Percentiles rank a stretch among this genome's conserved stretches.
phyloP scores from a whole-genome alignment of 2,797 vertebrate species.

The Cercopithecus diana region DNA sequence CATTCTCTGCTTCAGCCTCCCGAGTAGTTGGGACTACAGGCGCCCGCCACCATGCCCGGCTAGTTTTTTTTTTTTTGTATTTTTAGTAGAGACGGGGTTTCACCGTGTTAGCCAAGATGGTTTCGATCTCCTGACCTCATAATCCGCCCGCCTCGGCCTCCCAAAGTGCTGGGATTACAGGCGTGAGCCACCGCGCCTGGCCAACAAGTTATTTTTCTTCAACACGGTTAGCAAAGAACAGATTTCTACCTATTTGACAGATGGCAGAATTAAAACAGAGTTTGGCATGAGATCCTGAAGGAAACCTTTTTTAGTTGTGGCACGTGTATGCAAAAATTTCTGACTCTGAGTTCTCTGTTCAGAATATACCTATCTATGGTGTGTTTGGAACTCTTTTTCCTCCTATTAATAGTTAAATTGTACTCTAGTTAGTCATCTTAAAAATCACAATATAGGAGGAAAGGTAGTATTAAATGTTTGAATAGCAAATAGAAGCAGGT shows the following conservation, averaged over 20 bases:
- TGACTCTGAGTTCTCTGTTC: not conserved
- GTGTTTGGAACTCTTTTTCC: not conserved
- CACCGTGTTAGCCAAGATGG: too few relatives aligned
- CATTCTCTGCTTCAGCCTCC: too few relatives aligned
- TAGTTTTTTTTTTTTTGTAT: too few relatives aligned
- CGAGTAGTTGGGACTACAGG: too few relatives aligned
- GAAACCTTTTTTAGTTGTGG: slow-evolving; percentile 45
- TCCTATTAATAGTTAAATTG: not conserved
- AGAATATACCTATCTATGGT: slow-evolving; percentile 26
- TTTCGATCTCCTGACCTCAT: too few relatives aligned
- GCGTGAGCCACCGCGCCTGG: too few relatives aligned
- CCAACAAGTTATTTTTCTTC: slow-evolving; percentile 50
- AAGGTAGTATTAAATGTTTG: not conserved
- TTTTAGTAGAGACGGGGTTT: too few relatives aligned
- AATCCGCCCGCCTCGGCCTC: too few relatives aligned
- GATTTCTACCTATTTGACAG: slow-evolving; percentile 48
- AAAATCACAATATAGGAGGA: not conserved
- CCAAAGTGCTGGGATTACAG: too few relatives aligned
- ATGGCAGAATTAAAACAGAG: slow-evolving; percentile 20
- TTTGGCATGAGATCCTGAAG: slow-evolving; percentile 41
- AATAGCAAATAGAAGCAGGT: not conserved
- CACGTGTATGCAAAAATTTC: not conserved
- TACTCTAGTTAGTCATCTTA: not conserved
- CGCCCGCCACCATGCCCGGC: too few relatives aligned
- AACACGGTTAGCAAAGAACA: slow-evolving; percentile 28